phyloP scores from a whole-genome alignment of 2,888 invertebrate genomes.

The Sepioteuthis lessoniana region DNA sequence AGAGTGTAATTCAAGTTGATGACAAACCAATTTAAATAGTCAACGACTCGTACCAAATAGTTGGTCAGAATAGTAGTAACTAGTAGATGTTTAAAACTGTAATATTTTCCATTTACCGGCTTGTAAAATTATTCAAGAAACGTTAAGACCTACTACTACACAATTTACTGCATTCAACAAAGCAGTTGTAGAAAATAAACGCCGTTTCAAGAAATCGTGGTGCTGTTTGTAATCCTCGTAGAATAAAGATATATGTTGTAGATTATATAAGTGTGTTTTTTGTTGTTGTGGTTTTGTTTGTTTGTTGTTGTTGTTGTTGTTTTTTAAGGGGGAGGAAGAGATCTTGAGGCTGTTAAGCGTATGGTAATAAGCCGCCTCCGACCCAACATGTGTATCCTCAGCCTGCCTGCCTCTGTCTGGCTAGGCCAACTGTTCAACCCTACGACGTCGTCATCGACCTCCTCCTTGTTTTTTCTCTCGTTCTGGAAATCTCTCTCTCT shows the following conservation, averaged over 20 bases:
- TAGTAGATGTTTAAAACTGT: neutral
- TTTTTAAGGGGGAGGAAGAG: neutral
- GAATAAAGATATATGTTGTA: neutral
- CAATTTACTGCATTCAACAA: neutral
- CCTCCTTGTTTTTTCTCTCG: neutral
- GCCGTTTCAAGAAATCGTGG: neutral
- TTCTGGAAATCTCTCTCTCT: neutral
- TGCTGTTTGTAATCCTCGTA: neutral
- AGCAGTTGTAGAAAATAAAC: neutral
- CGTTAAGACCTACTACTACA: neutral
- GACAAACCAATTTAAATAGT: neutral
- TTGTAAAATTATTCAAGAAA: neutral
- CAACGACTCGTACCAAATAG: neutral
- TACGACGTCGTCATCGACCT: neutral
- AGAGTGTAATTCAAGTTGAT: neutral
- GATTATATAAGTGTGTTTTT: neutral
- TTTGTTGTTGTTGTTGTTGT: neutral
- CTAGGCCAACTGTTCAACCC: neutral
- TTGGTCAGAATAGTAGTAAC: neutral
- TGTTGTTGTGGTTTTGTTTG: neutral
- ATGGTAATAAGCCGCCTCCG: neutral
- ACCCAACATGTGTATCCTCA: neutral
- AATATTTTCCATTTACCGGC: neutral
- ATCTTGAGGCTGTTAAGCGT: neutral
- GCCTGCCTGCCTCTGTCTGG: slow-evolving; percentile 16